These are phyloP conservation scores for Cuculus canorus DNA, from an alignment of 2,797 vertebrate species.

Conservation along the genomic window DNA sequence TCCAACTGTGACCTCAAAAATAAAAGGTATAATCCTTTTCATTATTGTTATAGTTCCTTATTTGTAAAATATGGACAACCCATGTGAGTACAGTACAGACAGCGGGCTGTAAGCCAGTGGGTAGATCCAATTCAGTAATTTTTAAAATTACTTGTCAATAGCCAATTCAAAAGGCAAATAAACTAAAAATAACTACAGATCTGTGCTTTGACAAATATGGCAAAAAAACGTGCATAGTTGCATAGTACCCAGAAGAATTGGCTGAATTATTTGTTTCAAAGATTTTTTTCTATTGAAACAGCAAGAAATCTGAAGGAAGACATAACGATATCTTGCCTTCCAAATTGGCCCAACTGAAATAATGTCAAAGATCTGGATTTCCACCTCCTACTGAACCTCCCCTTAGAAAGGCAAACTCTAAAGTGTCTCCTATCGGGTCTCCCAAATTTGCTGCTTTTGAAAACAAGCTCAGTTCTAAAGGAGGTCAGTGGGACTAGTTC, in stretches of 20 bases:
- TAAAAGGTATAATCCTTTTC: neutral
- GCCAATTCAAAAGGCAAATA: neutral
- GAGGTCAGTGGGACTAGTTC: neutral
- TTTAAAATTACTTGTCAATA: neutral
- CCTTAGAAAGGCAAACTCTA: neutral
- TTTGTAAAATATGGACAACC: neutral
- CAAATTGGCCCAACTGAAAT: neutral
- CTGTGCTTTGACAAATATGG: neutral
- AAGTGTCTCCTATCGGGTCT: neutral
- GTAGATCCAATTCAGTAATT: neutral
- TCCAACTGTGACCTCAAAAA: neutral
- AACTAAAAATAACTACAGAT: neutral
- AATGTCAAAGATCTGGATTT: neutral
- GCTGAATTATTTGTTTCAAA: neutral
- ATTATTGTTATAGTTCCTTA: neutral
- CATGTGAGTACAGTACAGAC: neutral
- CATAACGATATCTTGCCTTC: neutral
- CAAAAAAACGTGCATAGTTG: neutral
- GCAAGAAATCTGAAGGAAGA: neutral
- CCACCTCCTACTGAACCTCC: neutral
- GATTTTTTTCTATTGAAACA: neutral
- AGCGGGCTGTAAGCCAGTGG: neutral
- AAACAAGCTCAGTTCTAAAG: neutral
- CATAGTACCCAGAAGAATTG: neutral
- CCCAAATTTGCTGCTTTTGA: neutral